Percentiles rank a stretch among this genome's conserved stretches.
Conservation (phyloP, 2,113 vertebrate genomes). For the Paracanthobrama guichenoti region DNA sequence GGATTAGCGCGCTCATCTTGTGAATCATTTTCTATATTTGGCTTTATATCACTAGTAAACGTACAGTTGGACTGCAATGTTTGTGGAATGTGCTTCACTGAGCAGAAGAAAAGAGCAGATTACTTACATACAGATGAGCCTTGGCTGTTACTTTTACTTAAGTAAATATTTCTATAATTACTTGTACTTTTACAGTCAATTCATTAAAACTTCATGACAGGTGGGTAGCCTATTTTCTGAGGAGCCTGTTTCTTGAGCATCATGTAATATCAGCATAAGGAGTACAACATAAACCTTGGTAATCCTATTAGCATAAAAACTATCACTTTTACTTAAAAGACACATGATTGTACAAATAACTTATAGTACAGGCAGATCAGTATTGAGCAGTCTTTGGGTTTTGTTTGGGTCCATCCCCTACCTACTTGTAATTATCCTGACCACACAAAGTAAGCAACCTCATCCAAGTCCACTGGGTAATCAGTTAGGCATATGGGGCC, state of each 20-base stretch:
- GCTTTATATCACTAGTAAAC: no score
- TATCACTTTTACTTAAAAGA: neutral
- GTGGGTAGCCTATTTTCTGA: no score
- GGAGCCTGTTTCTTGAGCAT: neutral
- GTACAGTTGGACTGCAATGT: no score
- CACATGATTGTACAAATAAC: neutral
- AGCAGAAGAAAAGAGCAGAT: no score
- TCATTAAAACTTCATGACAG: no score
- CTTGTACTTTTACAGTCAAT: no score
- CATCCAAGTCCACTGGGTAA: conserved; percentile 88
- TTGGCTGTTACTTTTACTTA: no score
- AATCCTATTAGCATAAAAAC: neutral
- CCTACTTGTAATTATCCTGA: conserved; percentile 46
- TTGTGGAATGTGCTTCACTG: no score
- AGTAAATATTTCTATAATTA: no score
- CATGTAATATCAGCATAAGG: neutral
- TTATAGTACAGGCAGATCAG: neutral
- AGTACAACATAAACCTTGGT: neutral
- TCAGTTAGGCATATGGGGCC: conserved; percentile 85
- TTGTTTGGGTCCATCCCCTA: conserved; percentile 23
- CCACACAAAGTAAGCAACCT: conserved; percentile 87
- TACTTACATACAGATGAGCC: no score
- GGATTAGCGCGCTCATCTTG: no score
- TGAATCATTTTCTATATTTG: no score
- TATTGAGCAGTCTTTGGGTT: neutral